Conservation (phyloP, 2,797 vertebrate species). For the Lutjanus argentimaculatus region DNA sequence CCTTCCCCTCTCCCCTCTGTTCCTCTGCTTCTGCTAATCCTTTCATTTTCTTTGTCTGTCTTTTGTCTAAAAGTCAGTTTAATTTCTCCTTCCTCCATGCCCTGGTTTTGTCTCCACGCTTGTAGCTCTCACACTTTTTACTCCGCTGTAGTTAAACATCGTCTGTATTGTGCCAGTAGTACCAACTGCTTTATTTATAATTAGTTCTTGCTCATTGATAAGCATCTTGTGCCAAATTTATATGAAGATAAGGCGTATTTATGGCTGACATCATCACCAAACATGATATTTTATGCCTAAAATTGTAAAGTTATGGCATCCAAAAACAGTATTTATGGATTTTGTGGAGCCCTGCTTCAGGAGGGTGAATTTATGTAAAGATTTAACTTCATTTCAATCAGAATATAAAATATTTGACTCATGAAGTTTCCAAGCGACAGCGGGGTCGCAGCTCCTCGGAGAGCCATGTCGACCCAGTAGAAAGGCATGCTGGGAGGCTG, state of each 20-base stretch:
- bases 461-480: constrained; percentile 67
- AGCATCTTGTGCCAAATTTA: not conserved
- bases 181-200: constrained; percentile 16
- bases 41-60: constrained; percentile 75
- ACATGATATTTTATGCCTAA: constrained; percentile 13
- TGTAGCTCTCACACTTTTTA: constrained; percentile 41
- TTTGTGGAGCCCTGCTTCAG: not conserved
- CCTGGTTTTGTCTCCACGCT: constrained; percentile 29
- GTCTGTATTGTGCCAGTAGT: constrained; percentile 22
- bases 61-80: constrained; percentile 73
- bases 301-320: not conserved
- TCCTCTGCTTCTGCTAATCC: constrained; percentile 75
- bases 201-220: not conserved
- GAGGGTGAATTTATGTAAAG: constrained; percentile 16
- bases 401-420: constrained; percentile 61
- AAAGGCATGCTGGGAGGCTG: constrained; percentile 80
- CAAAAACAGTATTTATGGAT: constrained; percentile 6
- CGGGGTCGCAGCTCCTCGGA: constrained; percentile 58
- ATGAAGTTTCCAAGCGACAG: constrained; percentile 60
- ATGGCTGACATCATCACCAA: constrained; percentile 12
- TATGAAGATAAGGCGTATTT: constrained; percentile 7
- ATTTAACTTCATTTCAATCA: constrained; percentile 47
- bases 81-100: constrained; percentile 52
- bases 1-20: constrained; percentile 63
- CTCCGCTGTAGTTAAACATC: constrained; percentile 28